Percentiles rank a stretch among this genome's conserved stretches.
phyloP scores from a whole-genome alignment of 2,888 invertebrate genomes.

The Xanthorhoe spadicearia region DNA sequence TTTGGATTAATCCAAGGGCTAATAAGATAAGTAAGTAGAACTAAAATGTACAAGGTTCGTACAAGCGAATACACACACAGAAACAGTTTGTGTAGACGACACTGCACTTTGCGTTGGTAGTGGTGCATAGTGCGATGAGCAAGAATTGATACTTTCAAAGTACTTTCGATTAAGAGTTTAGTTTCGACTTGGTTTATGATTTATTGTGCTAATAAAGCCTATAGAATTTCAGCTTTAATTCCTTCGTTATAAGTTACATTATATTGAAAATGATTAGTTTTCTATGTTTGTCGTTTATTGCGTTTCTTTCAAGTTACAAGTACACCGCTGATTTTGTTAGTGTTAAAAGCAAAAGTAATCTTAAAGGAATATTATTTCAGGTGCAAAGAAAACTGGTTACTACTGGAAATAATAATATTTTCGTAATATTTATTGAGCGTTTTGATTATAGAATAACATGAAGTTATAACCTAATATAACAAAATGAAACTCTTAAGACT shows the following conservation, averaged over 20 bases:
- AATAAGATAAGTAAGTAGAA: constrained; percentile 73
- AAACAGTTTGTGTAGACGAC: constrained; percentile 56
- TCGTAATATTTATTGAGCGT: no score
- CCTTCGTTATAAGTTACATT: neutral
- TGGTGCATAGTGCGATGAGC: constrained; percentile 59
- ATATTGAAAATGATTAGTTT: neutral
- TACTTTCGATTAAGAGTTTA: constrained; percentile 44
- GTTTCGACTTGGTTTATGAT: constrained; percentile 33
- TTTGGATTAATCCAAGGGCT: constrained; percentile 64
- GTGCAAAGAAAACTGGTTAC: no score
- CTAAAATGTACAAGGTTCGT: constrained; percentile 78
- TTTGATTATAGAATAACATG: no score
- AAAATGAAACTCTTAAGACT: no score
- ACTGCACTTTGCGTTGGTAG: constrained; percentile 72
- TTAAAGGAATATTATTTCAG: no score
- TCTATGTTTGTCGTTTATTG: neutral
- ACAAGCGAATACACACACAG: constrained; percentile 74
- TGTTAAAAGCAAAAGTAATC: no score
- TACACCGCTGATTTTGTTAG: neutral
- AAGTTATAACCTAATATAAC: no score
- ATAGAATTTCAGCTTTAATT: constrained; percentile 12
- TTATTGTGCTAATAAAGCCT: constrained; percentile 22
- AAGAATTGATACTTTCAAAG: constrained; percentile 54
- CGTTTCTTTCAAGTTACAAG: neutral
- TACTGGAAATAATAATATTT: no score